These are phyloP conservation scores for Argyrosomus japonicus DNA, from an alignment of 2,113 vertebrate species.

Conservation along the genomic window DNA sequence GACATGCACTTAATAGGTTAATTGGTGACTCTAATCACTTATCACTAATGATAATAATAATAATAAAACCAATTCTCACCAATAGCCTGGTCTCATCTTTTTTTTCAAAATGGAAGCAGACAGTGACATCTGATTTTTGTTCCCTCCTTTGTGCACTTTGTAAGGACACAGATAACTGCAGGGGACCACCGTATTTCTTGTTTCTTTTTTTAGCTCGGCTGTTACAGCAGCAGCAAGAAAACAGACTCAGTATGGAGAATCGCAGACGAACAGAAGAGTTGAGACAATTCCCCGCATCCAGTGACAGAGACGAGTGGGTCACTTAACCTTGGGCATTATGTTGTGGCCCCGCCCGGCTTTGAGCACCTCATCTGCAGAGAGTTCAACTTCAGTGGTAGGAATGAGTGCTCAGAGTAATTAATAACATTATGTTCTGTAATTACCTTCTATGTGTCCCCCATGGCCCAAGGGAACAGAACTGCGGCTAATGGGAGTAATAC, in stretches of 20 bases:
- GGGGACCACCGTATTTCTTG: conserved; percentile 10
- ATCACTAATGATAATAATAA: background rate
- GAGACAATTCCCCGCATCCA: conserved; percentile 41
- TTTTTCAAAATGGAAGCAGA: background rate
- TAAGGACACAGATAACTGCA: conserved; percentile 51
- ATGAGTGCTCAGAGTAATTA: conserved; percentile 76
- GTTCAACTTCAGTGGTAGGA: conserved; percentile 55
- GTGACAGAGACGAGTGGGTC: conserved; percentile 61
- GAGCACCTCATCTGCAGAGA: conserved; percentile 62
- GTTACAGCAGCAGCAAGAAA: conserved; percentile 16
- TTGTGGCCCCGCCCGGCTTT: conserved; percentile 31
- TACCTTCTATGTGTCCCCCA: conserved; percentile 77
- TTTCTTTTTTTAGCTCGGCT: conserved; percentile 20
- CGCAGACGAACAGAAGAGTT: conserved; percentile 5
- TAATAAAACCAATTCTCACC: background rate
- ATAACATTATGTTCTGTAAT: conserved; percentile 83
- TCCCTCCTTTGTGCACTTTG: background rate
- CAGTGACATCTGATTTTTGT: background rate
- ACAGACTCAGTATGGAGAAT: conserved; percentile 12
- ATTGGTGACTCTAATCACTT: too few relatives aligned
- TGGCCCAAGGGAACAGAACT: conserved; percentile 68
- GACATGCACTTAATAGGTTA: too few relatives aligned
- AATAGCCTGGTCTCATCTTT: background rate
- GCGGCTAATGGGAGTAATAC: conserved; percentile 73
- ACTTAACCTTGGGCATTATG: conserved; percentile 58